Evolutionary conservation across 2,888 invertebrate genomes (phyloP), one percentile per base, ranked within the genome.

Genomic region (Tenthredo distinguenda): DNA sequence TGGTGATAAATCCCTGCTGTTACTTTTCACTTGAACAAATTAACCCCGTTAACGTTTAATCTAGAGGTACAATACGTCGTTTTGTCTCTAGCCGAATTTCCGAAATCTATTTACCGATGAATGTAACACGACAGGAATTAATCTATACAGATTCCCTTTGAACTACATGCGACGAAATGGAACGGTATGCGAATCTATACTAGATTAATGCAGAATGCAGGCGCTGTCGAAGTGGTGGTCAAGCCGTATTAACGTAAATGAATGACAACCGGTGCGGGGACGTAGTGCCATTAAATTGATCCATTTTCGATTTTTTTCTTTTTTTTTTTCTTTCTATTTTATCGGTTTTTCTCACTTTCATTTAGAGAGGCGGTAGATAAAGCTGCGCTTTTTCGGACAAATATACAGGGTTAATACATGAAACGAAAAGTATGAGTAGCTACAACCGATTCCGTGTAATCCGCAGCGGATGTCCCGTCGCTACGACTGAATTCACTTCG

Each of bases 401-500:
- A 74, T 43, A 40, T 4, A 74, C 21, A 74, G 26, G 10, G 21
- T 43, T 62, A 26, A 62, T 18, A 15, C 26, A 34, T 68, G 34
- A 34, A 68, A 34, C 34, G 34, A 31, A 34, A 34, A 34, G 7
- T 81, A n/a, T 40, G n/a, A 26, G 81, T 62, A 62, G 37, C n/a
- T 21, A 58, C 81, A 81, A 81, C 15, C 58, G 40, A 58, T 81
- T 81, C 31, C 62, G 26, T 62, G 62, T 81, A 81, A 62, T 81
- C 40, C 40, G 40, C n/a, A 81, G 68, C 68, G 83, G 83, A 83
- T 82, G 65, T 83, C 83, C 68, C 68, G 62, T 12, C 31, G 58
- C 71, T 15, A 79, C 84, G 65, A 74, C 31, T 84, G 76, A 43
- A 74, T 77, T 62, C 84, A 77, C 77, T 21, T 74, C 84, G 81